Conservation (phyloP, 2,888 invertebrate species). For the Iphiclides podalirius region DNA sequence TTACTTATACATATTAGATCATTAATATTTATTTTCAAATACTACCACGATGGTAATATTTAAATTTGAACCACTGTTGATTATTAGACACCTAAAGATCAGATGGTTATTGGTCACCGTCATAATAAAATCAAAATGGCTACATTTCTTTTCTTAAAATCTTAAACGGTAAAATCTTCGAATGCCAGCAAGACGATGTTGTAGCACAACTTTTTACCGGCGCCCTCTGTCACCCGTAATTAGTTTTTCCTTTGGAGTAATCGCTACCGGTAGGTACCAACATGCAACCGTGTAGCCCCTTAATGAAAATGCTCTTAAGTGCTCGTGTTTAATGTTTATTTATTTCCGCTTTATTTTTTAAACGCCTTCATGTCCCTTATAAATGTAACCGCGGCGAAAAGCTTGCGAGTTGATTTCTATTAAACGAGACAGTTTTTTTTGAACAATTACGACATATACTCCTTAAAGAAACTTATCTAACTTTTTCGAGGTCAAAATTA, state of each 20-base stretch:
- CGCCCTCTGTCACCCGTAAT: conserved; percentile 60
- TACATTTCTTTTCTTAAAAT: conserved; percentile 16
- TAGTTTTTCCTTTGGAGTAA: conserved; percentile 69
- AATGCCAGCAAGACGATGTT: conserved; percentile 32
- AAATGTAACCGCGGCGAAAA: conserved; percentile 38
- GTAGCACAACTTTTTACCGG: conserved; percentile 36
- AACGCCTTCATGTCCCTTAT: conserved; percentile 47
- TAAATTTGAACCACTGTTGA: too few species aligned
- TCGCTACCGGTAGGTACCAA: conserved; percentile 57
- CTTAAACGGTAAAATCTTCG: conserved; percentile 36
- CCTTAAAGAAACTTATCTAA: too few species aligned
- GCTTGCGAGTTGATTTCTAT: neutral
- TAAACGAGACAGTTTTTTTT: too few species aligned
- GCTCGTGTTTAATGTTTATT: conserved; percentile 71
- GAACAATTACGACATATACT: too few species aligned
- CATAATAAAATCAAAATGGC: conserved; percentile 46
- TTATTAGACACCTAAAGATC: too few species aligned
- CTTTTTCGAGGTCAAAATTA: too few species aligned
- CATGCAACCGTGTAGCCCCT: conserved; percentile 69
- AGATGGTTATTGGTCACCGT: too few species aligned
- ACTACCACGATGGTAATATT: too few species aligned
- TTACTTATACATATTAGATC: too few species aligned
- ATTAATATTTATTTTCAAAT: too few species aligned
- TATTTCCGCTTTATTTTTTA: conserved; percentile 68
- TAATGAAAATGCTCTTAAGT: conserved; percentile 75